Percentiles rank a stretch among this genome's conserved stretches.
Evolutionary conservation across 2,888 invertebrate genomes (phyloP).

Genomic region (Strigamia maritima): DNA sequence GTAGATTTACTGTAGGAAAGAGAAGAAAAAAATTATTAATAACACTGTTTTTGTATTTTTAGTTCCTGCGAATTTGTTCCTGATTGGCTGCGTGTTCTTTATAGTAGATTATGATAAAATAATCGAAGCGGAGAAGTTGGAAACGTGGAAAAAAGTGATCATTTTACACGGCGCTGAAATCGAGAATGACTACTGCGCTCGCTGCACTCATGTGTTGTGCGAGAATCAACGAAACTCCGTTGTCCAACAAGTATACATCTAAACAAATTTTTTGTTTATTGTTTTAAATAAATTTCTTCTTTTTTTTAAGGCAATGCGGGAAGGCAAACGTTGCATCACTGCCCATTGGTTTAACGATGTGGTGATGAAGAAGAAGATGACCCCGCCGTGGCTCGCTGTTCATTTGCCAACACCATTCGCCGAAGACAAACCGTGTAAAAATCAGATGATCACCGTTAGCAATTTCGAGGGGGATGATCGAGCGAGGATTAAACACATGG

Average conservation of each 20-base stretch:
- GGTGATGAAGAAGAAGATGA: constrained; percentile 75
- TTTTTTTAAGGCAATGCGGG: constrained; percentile 57
- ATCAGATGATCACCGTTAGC: constrained; percentile 71
- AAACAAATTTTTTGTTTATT: no score
- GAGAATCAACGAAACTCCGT: constrained; percentile 86
- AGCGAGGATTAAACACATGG: constrained; percentile 74
- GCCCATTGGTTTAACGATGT: constrained; percentile 90
- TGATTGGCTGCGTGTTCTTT: constrained; percentile 89
- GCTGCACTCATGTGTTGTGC: constrained; percentile 89
- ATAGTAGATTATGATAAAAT: constrained; percentile 72
- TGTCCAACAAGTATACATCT: constrained; percentile 74
- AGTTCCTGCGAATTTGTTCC: constrained; percentile 77
- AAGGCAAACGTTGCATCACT: constrained; percentile 71
- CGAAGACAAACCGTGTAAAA: constrained; percentile 53
- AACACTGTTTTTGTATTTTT: constrained; percentile 41
- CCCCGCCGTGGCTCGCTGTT: constrained; percentile 89
- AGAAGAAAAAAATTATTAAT: neutral
- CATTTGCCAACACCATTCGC: constrained; percentile 71
- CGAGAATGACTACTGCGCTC: constrained; percentile 74
- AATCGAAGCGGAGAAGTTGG: constrained; percentile 47
- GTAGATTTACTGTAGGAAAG: constrained; percentile 49
- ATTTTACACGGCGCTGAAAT: constrained; percentile 82
- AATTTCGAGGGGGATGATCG: constrained; percentile 89
- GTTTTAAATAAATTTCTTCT: no score
- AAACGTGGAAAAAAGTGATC: constrained; percentile 52